These are phyloP conservation scores for Hydroisotoma schaefferi DNA, from an alignment of 2,888 invertebrate genomes.

Conservation along the genomic window DNA sequence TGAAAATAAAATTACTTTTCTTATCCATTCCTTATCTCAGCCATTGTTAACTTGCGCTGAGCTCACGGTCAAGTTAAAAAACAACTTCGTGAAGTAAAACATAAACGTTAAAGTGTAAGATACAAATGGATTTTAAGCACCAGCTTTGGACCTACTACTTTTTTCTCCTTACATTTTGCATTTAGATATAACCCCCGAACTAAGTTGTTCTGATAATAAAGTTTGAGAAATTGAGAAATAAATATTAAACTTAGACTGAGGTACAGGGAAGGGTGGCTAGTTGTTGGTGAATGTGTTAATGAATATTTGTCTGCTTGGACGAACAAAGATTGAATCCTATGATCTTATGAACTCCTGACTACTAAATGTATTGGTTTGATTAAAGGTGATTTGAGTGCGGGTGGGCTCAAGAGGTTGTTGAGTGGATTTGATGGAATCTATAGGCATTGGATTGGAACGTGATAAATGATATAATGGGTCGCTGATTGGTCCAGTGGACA, in stretches of 20 bases:
- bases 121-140: too few species aligned
- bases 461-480: constrained; percentile 34
- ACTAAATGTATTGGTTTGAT: background rate
- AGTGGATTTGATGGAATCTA: constrained; percentile 8
- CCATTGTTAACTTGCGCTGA: too few species aligned
- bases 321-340: background rate
- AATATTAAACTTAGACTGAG: constrained; percentile 15
- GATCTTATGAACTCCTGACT: too few species aligned
- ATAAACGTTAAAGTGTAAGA: too few species aligned
- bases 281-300: constrained; percentile 16
- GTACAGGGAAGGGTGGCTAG: background rate
- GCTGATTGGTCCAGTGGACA: constrained; percentile 36
- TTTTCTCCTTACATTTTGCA: too few species aligned
- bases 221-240: constrained; percentile 17
- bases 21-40: too few species aligned
- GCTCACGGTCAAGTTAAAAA: too few species aligned
- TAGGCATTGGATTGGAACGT: constrained; percentile 14
- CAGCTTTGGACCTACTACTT: too few species aligned
- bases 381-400: constrained; percentile 8
- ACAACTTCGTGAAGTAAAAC: too few species aligned
- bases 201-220: too few species aligned
- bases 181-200: too few species aligned
- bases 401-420: constrained; percentile 6
- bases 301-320: constrained; percentile 1
- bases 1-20: too few species aligned